Conservation (phyloP, 2,797 vertebrate species). For the Eidolon dupreanum region DNA sequence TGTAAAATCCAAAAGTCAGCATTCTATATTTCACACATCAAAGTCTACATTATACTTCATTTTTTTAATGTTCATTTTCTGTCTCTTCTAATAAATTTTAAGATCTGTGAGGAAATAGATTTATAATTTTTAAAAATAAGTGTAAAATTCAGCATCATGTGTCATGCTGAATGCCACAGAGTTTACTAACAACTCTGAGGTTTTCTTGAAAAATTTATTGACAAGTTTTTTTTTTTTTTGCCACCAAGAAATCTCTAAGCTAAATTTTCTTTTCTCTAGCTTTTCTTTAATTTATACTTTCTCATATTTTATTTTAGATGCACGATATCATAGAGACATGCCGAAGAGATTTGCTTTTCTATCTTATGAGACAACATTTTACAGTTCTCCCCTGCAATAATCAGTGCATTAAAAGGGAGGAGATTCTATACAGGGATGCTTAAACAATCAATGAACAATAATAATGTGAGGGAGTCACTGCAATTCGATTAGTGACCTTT, state of each 20-base stretch:
- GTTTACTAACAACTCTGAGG: neutral
- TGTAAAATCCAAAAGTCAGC: neutral
- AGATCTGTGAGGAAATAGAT: neutral
- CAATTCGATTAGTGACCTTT: constrained; percentile 64
- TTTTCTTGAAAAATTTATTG: neutral
- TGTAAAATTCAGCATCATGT: neutral
- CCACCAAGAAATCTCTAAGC: neutral
- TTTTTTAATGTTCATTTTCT: neutral
- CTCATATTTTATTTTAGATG: neutral
- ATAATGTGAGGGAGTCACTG: neutral
- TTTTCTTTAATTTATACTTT: neutral
- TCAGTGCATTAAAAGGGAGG: neutral
- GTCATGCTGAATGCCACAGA: neutral
- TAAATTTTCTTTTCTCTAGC: neutral
- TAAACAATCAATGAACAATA: neutral
- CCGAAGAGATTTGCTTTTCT: neutral
- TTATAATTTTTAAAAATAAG: neutral
- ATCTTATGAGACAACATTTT: neutral
- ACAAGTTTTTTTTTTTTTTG: neutral
- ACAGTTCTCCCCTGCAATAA: neutral
- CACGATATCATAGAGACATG: neutral
- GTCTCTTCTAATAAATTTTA: neutral
- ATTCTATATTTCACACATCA: neutral
- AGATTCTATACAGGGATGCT: neutral
- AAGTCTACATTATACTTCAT: neutral